Conservation (phyloP, 2,113 vertebrate species). For the Chloroceryle aenea region DNA sequence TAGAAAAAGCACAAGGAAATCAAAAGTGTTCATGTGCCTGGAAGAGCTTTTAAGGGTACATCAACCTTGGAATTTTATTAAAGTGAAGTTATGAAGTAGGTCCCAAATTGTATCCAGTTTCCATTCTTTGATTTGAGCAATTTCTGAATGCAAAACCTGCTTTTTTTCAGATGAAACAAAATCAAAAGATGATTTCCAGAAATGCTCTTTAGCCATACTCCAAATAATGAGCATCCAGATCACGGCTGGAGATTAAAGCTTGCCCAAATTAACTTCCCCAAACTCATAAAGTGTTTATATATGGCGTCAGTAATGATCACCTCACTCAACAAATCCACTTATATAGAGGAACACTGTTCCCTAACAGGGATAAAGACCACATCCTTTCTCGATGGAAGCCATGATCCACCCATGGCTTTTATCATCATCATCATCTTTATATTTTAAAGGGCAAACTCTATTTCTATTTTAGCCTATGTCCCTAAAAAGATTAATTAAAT, state of each 20-base stretch:
- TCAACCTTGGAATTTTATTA: background rate
- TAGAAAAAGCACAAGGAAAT: background rate
- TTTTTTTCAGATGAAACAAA: background rate
- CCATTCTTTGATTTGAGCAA: background rate
- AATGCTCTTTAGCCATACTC: background rate
- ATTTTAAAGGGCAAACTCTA: background rate
- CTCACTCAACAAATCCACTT: background rate
- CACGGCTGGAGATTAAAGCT: background rate
- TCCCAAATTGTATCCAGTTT: background rate
- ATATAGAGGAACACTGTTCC: background rate
- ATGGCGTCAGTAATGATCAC: background rate
- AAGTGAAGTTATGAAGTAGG: background rate
- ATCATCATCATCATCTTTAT: background rate
- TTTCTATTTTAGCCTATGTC: background rate
- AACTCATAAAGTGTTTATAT: background rate
- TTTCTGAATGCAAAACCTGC: background rate
- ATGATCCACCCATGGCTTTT: background rate
- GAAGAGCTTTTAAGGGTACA: background rate
- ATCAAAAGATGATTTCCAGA: background rate
- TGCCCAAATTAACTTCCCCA: background rate
- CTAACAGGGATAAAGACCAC: background rate
- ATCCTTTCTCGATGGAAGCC: background rate
- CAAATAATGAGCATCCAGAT: background rate
- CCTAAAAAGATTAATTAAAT: background rate
- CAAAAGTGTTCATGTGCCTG: fast-evolving